A percentile compares a stretch with the other conserved stretches of the same genome.
Evolutionary conservation across 2,888 invertebrate species (phyloP).

Genomic region (Drosophila basisetae): DNA sequence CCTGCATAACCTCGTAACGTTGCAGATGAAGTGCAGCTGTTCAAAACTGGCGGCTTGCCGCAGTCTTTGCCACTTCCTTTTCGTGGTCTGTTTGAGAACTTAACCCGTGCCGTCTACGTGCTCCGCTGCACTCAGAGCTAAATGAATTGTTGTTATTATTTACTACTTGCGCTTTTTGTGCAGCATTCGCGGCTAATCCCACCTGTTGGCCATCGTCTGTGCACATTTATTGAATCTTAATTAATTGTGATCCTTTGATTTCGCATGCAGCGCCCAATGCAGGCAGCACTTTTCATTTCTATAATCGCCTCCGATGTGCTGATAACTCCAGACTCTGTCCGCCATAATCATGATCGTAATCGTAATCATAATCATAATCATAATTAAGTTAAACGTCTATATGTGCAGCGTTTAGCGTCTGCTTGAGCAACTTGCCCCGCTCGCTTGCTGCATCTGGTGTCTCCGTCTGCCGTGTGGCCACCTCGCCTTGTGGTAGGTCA

Average conservation of each 20-base stretch:
- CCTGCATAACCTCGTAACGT: slow-evolving; percentile 60
- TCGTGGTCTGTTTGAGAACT: slow-evolving; percentile 75
- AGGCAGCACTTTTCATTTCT: slow-evolving; percentile 63
- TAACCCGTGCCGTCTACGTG: slow-evolving; percentile 76
- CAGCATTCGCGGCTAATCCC: slow-evolving; percentile 24
- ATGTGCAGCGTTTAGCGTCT: slow-evolving; percentile 48
- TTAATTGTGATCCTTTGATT: slow-evolving; percentile 67
- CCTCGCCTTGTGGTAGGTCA: slow-evolving; percentile 69
- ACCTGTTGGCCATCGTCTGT: slow-evolving; percentile 62
- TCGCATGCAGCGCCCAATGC: slow-evolving; percentile 36
- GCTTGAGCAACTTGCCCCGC: slow-evolving; percentile 4
- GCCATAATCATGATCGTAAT: slow-evolving; percentile 49
- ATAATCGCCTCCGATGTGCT: slow-evolving; percentile 56
- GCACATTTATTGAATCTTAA: slow-evolving; percentile 76
- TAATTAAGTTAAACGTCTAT: slow-evolving; percentile 71
- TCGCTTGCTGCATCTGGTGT: not conserved
- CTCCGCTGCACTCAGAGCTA: slow-evolving; percentile 46
- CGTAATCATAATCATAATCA: slow-evolving; percentile 58
- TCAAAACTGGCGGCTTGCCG: slow-evolving; percentile 72
- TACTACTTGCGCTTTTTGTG: slow-evolving; percentile 37
- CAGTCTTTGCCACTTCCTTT: slow-evolving; percentile 80
- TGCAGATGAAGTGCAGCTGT: slow-evolving; percentile 50
- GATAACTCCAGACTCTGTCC: slow-evolving; percentile 45
- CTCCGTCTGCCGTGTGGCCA: slow-evolving; percentile 2
- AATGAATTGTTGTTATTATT: slow-evolving; percentile 74